Base-by-base conservation (phyloP, 2,113 vertebrate species). In the Cyanoderma ruficeps region DNA sequence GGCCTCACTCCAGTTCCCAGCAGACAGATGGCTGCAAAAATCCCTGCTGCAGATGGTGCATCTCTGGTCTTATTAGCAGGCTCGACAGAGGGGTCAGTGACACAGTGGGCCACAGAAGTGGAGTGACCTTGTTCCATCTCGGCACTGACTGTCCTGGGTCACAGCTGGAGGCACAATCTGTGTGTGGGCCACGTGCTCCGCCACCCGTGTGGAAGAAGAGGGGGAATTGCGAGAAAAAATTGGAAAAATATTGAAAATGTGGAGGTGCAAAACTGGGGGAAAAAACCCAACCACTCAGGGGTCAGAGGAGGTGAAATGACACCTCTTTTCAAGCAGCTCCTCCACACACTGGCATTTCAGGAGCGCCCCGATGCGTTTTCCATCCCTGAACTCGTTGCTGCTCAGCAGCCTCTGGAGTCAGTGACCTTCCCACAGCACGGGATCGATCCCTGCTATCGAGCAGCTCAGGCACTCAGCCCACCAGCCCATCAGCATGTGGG, bases 1-100 rank as follows among this genome's bases (percentile, higher is more conserved):
- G 93, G 93, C 68, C 79, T 87, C 86, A 9, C 42, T 96, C 93
- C 93, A 95, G 90, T 92, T 94, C 86, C 95, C 90, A 92, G 79
- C 8, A 91, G 86, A 90, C 93, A 94, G 94, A 96, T 95, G 96
- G 94, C 89, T 92, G 77, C 69, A 57, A 57, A 90, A 92, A 96
- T 37, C 65, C 70, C 83, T 71, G 72, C 90, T 95, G 89, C 96
- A 95, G 93, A 94, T 94, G 94, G 92, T 92, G 76, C 80, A 60
- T 89, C 86, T 35, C 92, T 95, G 86, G 83, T 89, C 56, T 93
- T 86, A 86, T 93, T 96, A 88, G 56, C 90, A 89, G 79, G 37
- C 72, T 93, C 6, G 2, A 70, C 82, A 87, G 88, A 93, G 93
- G 79, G 88, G 92, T 95, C 90, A 84, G 88, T 93, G 92, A 95